Percentiles rank a stretch among this genome's conserved stretches.
Conservation (phyloP, 2,113 vertebrate genomes). For the Psilopsiagon aurifrons region DNA sequence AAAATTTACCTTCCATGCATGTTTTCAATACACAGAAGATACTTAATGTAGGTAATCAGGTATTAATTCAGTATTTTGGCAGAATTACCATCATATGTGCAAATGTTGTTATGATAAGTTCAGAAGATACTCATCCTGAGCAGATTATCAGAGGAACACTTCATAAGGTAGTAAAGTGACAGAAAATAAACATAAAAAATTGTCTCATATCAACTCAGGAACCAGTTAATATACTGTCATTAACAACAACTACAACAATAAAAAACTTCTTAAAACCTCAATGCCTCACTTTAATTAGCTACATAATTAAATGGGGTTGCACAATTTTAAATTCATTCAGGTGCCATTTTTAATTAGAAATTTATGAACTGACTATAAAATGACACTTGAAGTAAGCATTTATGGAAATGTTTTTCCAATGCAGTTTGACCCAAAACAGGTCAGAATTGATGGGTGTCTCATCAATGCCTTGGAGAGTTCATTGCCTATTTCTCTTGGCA, state of each 20-base stretch:
- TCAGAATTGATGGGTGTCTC: background rate
- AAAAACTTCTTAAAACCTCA: background rate
- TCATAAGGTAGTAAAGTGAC: background rate
- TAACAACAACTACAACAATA: background rate
- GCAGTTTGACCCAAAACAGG: background rate
- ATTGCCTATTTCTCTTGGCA: background rate
- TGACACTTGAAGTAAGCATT: background rate
- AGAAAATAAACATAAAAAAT: background rate
- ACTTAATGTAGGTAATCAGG: background rate
- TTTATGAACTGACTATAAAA: background rate
- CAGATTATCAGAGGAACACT: background rate
- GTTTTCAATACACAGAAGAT: background rate
- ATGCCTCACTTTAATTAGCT: background rate
- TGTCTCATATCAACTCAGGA: background rate
- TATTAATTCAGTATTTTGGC: background rate
- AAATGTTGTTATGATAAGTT: background rate
- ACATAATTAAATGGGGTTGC: background rate
- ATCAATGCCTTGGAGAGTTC: background rate
- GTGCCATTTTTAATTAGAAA: conserved; percentile 5
- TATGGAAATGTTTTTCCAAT: background rate
- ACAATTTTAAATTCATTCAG: background rate
- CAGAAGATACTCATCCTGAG: background rate
- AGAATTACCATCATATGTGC: background rate
- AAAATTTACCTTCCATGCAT: background rate
- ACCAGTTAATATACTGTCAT: background rate